Evolutionary conservation across 2,113 vertebrate genomes (phyloP), one percentile per base, ranked within the genome.

Genomic region (Ictalurus punctatus): DNA sequence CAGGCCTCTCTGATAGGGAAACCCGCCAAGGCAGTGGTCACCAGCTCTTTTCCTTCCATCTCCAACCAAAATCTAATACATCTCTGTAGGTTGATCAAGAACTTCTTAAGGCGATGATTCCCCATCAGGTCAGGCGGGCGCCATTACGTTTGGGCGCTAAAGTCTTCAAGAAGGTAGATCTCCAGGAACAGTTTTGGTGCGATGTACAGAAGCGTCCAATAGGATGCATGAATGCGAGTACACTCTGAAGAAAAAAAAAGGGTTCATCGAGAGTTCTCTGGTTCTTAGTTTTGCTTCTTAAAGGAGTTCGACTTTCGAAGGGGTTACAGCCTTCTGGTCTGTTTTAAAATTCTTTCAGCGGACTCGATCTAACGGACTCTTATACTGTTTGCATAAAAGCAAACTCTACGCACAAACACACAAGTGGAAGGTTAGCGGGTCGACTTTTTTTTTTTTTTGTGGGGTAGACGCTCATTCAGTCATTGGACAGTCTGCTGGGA

Each of bases 341-440:
- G 69, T 73, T 73, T 69, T 73, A 73, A 21, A 37, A 21, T 40
- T 73, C 17, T 21, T 73, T 73, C 34, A 58, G 56, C 78, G 44
- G 34, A 58, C 25, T 34, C 3, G 34, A 83, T 12, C 8, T 83
- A 73, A 73, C 8, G 7, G 27, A 19, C 59, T 79, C 59, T 52
- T 16, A 78, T 40, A 48, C 48, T 59, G 85, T 81, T 44, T 59
- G 59, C 73, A 56, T 59, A 84, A 87, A 52, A 78, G 23, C 69
- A 63, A 58, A 52, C 25, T 56, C 34, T 67, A 40, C 9, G 30
- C 59, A 85, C 40, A 84, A 85, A 17, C 63, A 58, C 52, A 40
- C 25, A 63, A 67, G 71, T 23, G 54, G 25, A 52, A 58, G 59
- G 58, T 78, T 59, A 85, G 59, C 13, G 61, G 6, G 44, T 34